Conservation (phyloP, 1,140 invertebrate species). For the Tribolium madens region DNA sequence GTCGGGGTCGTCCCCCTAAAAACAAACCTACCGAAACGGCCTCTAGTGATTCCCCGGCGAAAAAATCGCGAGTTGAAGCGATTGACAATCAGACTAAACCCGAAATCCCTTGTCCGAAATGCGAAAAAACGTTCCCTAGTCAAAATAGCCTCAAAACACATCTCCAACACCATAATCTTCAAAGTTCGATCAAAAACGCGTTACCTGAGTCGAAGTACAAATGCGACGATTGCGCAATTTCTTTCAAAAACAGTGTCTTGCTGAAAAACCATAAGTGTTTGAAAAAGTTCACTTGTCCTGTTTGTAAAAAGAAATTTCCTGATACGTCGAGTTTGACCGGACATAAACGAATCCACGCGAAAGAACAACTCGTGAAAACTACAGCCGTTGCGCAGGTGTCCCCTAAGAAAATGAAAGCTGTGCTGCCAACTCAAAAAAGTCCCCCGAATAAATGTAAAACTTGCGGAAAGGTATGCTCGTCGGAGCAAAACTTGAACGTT, state of each 20-base stretch:
- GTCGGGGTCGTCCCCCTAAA: constrained; percentile 50
- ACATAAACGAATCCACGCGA: constrained; percentile 59
- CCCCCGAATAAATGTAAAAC: constrained; percentile 51
- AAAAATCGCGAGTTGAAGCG: constrained; percentile 44
- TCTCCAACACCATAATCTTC: constrained; percentile 61
- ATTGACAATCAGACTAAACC: constrained; percentile 41
- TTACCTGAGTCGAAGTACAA: constrained; percentile 54
- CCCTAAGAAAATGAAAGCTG: constrained; percentile 51
- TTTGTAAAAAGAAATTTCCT: constrained; percentile 57
- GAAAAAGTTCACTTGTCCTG: constrained; percentile 48
- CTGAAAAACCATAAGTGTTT: constrained; percentile 56
- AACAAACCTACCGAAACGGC: constrained; percentile 26
- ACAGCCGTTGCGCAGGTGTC: constrained; percentile 54
- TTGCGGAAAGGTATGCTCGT: constrained; percentile 56
- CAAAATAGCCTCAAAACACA: constrained; percentile 72
- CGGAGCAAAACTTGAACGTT: constrained; percentile 43
- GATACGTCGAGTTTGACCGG: constrained; percentile 52
- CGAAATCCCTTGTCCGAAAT: constrained; percentile 68
- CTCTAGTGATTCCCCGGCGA: constrained; percentile 31
- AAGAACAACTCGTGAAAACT: constrained; percentile 57
- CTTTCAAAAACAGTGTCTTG: constrained; percentile 60
- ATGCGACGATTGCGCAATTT: constrained; percentile 55
- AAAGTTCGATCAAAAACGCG: constrained; percentile 50
- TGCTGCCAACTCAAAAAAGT: constrained; percentile 19
- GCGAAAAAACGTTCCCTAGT: constrained; percentile 70